Evolutionary conservation across 2,797 vertebrate genomes (phyloP).

Genomic region (Bovichtus diacanthus): DNA sequence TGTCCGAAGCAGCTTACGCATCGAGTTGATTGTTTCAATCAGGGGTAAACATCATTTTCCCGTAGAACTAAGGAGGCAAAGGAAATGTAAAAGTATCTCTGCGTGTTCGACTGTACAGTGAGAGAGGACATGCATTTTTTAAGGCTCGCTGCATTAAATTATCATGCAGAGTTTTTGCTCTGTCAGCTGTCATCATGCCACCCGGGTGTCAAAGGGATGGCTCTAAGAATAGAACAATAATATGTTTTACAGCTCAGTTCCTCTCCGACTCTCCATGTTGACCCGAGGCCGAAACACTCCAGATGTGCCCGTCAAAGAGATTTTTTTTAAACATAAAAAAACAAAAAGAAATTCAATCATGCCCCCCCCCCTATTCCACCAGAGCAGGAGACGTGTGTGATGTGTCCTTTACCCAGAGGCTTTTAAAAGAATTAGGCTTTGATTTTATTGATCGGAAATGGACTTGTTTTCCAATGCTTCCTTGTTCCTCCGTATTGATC

Average conservation of each 20-base stretch:
- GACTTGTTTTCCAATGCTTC: constrained; percentile 41
- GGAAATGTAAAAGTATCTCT: neutral
- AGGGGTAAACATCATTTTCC: neutral
- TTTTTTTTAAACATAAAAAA: neutral
- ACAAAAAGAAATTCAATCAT: constrained; percentile 33
- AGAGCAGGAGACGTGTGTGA: neutral
- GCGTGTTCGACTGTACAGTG: neutral
- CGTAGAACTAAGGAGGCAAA: neutral
- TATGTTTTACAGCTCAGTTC: neutral
- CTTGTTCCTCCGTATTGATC: constrained; percentile 30
- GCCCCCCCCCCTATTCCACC: neutral
- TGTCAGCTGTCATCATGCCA: constrained; percentile 31
- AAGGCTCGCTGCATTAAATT: constrained; percentile 22
- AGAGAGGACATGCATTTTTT: constrained; percentile 8
- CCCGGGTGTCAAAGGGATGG: neutral
- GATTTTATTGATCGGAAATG: constrained; percentile 60
- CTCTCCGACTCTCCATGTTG: neutral
- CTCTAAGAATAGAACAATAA: constrained; percentile 20
- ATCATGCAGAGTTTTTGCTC: constrained; percentile 12
- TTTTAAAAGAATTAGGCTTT: constrained; percentile 30
- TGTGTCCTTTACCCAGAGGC: constrained; percentile 9
- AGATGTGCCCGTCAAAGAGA: constrained; percentile 31
- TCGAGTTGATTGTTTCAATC: neutral
- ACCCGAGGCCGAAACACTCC: constrained; percentile 34
- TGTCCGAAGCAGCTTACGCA: neutral